phyloP scores from a whole-genome alignment of 2,797 vertebrate species.

The Galago senegalensis region DNA sequence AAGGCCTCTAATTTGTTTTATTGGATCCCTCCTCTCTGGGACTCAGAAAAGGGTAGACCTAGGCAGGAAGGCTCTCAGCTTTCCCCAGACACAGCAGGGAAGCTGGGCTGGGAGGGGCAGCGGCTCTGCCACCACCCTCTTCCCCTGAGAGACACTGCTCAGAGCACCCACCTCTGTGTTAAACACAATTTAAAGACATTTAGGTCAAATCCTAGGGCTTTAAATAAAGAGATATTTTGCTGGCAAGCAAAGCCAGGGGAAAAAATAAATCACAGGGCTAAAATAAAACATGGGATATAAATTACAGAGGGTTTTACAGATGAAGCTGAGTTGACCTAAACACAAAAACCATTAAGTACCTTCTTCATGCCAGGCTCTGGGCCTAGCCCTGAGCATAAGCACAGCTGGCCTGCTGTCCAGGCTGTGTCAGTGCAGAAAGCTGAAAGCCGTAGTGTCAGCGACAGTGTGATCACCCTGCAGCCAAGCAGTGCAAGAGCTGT shows the following conservation, averaged over 20 bases:
- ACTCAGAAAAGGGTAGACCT: neutral
- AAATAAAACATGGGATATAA: neutral
- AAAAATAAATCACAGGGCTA: neutral
- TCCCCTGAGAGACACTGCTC: slow-evolving; percentile 8
- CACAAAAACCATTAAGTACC: neutral
- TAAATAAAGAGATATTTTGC: slow-evolving; percentile 39
- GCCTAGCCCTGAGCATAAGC: neutral
- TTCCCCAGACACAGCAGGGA: neutral
- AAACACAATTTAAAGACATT: slow-evolving; percentile 17
- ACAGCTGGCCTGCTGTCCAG: rapidly evolving
- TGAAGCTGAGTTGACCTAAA: neutral
- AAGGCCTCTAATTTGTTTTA: neutral
- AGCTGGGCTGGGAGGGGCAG: neutral
- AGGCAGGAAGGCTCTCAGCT: neutral
- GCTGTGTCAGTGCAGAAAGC: neutral
- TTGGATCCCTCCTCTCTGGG: neutral
- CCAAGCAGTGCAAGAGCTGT: neutral
- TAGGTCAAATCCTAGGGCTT: slow-evolving; percentile 5
- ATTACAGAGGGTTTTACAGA: neutral
- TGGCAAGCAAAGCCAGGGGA: neutral
- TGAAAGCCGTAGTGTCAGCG: neutral
- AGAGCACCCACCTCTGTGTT: neutral
- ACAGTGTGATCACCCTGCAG: neutral
- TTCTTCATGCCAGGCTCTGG: neutral
- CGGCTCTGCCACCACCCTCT: neutral